Base-by-base conservation (phyloP, 2,113 vertebrate species). In the Hyperopisus bebe region DNA sequence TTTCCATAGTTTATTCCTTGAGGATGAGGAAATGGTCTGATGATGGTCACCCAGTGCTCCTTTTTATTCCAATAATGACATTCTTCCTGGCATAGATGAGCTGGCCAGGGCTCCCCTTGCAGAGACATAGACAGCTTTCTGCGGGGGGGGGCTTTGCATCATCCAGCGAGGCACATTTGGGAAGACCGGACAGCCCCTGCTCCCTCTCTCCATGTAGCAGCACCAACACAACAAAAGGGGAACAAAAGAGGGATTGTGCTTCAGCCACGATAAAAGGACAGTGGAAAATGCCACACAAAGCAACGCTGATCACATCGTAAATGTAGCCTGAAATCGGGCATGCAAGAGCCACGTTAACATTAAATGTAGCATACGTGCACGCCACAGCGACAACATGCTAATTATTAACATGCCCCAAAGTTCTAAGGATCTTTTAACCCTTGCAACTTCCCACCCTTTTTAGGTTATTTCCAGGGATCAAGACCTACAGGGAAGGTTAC, bases 191-290 rank as follows among this genome's bases (percentile, higher is more conserved):
- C 82, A 94, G 95, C 95, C 95, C 95, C 93, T 93, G 94, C 94
- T 92, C 94, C 94, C 95, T 95, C 94, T 94, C 93, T 94, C 91
- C 94, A 92, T 91, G 91, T 93, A 95, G 96, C 95, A 95, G 95
- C 95, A 94, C 96, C 96, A 96, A 96, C 96, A 92, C 93, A 92
- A 97, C 96, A 96, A 95, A 95, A 93, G 89, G 92, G 94, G 95
- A 95, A 97, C 96, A 98, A 97, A 96, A 95, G 92, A 93, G 84
- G 94, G 95, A 95, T 96, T 97, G 95, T 97, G 95, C 95, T 96
- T 95, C 91, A 95, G 94, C 24, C 39, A 0, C 9, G 42, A 84
- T 84, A 44, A 84, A 47, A 84, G 42, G 39, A 24, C 31, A 4
- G 39, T 1, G 31, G 77, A 24, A 82, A 82, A 82, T 27, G 44